phyloP scores from a whole-genome alignment of 1,140 invertebrate genomes.

The Pseudachorutes palmiensis region DNA sequence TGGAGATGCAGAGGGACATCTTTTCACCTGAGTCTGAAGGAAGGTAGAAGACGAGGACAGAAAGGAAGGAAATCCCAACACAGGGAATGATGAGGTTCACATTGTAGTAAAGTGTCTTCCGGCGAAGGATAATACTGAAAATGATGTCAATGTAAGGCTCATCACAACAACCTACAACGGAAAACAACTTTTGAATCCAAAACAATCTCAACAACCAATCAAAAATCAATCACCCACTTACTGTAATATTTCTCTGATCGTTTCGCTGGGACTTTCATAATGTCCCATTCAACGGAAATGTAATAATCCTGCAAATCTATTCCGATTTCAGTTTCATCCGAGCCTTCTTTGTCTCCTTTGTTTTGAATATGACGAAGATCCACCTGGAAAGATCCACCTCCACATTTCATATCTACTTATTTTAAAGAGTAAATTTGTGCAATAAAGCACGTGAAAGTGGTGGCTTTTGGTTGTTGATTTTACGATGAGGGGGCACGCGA shows the following conservation, averaged over 20 bases:
- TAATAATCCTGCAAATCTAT: slow-evolving; percentile 91
- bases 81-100: slow-evolving; percentile 94
- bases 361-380: slow-evolving; percentile 67
- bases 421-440: no score
- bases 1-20: slow-evolving; percentile 92
- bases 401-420: no score
- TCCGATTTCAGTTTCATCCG: slow-evolving; percentile 72
- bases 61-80: slow-evolving; percentile 92
- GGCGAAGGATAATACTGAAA: slow-evolving; percentile 91
- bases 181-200: no score
- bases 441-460: no score
- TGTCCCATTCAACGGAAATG: slow-evolving; percentile 96
- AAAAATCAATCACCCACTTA: no score
- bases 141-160: slow-evolving; percentile 93
- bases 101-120: slow-evolving; percentile 96
- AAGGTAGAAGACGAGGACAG: slow-evolving; percentile 95
- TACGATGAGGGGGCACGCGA: no score
- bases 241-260: slow-evolving; percentile 83
- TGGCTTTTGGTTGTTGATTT: no score
- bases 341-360: slow-evolving; percentile 62
- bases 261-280: slow-evolving; percentile 76
- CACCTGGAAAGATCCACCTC: slow-evolving; percentile 51
- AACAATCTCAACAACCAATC: no score
- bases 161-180: slow-evolving; percentile 60
- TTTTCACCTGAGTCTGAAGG: slow-evolving; percentile 67